These are phyloP conservation scores for Caenorhabditis panamensis DNA, from an alignment of 2,888 invertebrate species.

Conservation along the genomic window DNA sequence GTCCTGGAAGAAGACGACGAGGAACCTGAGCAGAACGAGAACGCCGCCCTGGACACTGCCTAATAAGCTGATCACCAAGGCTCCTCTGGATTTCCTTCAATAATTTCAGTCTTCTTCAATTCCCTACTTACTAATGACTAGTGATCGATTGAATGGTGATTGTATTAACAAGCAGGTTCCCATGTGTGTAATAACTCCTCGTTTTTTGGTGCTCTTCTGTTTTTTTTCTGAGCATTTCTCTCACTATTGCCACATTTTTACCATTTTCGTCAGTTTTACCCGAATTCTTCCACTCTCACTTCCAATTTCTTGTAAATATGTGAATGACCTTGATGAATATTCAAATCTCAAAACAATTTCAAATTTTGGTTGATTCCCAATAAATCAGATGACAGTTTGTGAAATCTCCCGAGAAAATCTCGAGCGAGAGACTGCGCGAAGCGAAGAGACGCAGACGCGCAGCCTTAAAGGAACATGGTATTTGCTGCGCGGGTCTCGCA, in stretches of 20 bases:
- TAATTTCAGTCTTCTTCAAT: not conserved
- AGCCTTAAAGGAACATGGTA: constrained; percentile 43
- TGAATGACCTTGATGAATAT: not conserved
- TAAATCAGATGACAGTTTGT: not conserved
- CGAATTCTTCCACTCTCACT: not conserved
- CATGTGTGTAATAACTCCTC: not conserved
- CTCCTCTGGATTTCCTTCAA: no score
- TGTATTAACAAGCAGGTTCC: constrained; percentile 6
- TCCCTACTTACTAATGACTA: constrained; percentile 19
- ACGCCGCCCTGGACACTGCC: constrained; percentile 5
- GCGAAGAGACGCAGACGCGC: constrained; percentile 33
- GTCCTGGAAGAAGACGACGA: constrained; percentile 58
- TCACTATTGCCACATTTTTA: not conserved
- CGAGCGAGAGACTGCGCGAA: constrained; percentile 16
- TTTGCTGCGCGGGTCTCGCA: constrained; percentile 31
- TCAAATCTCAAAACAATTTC: not conserved
- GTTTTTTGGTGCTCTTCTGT: constrained; percentile 6
- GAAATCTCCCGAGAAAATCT: not conserved
- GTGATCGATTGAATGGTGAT: constrained; percentile 7
- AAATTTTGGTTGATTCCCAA: not conserved
- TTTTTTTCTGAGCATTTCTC: not conserved
- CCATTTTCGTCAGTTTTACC: not conserved
- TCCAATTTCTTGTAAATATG: constrained; percentile 5
- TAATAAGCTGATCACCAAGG: no score
- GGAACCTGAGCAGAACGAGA: constrained; percentile 10